A percentile compares a stretch with the other conserved stretches of the same genome.
Evolutionary conservation across 2,888 invertebrate species (phyloP).

Genomic region (Keiferia lycopersicella): DNA sequence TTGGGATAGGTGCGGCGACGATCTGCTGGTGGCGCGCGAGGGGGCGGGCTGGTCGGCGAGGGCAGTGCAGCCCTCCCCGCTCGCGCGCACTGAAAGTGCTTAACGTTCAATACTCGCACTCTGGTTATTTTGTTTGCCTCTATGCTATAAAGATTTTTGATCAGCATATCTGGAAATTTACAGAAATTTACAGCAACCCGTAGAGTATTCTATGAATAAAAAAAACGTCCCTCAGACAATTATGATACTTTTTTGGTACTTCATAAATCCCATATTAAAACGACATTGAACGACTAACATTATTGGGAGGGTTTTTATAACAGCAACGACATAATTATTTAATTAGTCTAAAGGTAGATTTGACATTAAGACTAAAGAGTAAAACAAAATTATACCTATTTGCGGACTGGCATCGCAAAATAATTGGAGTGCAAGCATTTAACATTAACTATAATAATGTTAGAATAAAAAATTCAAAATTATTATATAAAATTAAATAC

Average conservation of each 20-base stretch:
- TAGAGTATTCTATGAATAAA: no score
- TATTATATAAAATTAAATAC: slow-evolving; percentile 80
- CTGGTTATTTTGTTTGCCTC: not conserved
- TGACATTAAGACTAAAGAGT: not conserved
- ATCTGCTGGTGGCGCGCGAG: slow-evolving; percentile 50
- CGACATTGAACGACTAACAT: no score
- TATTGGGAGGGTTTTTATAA: no score
- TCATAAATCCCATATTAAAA: no score
- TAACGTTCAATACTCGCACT: slow-evolving; percentile 30
- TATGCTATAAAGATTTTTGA: not conserved
- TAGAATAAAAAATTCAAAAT: slow-evolving; percentile 81
- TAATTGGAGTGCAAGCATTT: slow-evolving; percentile 6
- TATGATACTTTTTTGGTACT: no score
- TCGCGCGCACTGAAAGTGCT: slow-evolving; percentile 63
- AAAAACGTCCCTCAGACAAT: no score
- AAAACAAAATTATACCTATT: not conserved
- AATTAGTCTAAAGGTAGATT: no score
- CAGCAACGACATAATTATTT: no score
- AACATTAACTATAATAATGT: slow-evolving; percentile 65
- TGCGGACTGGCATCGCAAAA: not conserved
- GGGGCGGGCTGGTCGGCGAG: slow-evolving; percentile 31
- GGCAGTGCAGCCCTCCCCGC: slow-evolving; percentile 24
- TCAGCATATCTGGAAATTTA: not conserved
- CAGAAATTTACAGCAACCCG: no score
- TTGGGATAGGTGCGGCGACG: slow-evolving; percentile 81